Evolutionary conservation across 2,797 vertebrate genomes (phyloP), one percentile per base, ranked within the genome.

Genomic region (Dryobates pubescens): DNA sequence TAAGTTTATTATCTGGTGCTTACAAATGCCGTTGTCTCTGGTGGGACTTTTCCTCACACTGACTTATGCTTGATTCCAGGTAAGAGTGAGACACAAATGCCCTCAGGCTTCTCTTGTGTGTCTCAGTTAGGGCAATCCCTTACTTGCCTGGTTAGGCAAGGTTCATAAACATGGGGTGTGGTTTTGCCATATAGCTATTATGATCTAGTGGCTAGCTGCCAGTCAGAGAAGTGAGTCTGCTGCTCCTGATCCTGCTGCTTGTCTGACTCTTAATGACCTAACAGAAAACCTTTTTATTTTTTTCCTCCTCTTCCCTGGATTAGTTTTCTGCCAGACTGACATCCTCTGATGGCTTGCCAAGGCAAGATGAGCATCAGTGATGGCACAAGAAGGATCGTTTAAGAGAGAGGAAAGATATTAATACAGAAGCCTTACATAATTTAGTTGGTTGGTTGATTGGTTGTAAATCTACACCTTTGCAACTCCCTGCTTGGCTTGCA

Each of bases 291-390:
- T 2, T 13, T 34, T 41, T 63, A 62, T 47, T 32, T 43, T 29
- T 38, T 4, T 14, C 10, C 26, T 32, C 59, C 54, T 43, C 49
- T 49, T 22, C 32, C 16, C 29, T 41, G 58, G 16, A 56, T 76
- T 89, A 61, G 38, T 85, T 68, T 90, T 77, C 32, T 88, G 76
- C n/a, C 45, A 91, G 56, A 41, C 27, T 89, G 62, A 51, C 58
- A 73, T 57, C 59, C 79, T 89, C 70, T 94, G 87, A 70, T 83
- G 80, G 30, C 67, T 81, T 81, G 91, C 82, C 91, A 83, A 73
- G n/a, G 76, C 59, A 82, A 72, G 30, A 86, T 58, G 63, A 94
- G 70, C 43, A 67, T 73, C 82, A 43, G 20, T 38, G 15, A 82
- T 89, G 85, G 63, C 70, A 91, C 36, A 38, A 57, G 56, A 80